Base-by-base conservation (phyloP, 2,797 vertebrate species). In the Sebastes matsubarae region DNA sequence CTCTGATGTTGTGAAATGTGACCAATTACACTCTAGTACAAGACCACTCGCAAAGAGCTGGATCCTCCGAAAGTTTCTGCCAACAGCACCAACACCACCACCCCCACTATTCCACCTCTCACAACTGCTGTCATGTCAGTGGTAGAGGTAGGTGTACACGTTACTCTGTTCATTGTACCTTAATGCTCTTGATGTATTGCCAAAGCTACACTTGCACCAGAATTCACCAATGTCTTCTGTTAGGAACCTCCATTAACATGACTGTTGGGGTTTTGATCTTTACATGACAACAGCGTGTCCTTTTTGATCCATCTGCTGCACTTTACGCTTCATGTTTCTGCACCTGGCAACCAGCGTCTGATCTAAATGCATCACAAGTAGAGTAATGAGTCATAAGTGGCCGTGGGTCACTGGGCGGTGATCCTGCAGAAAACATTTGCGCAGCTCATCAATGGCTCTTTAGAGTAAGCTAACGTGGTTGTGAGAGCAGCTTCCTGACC, bases 11-110 rank as follows among this genome's bases (percentile, higher is more conserved):
- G 27, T 30, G 5, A 74, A 85, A 80, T 81, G 4, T 77, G 18
- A 46, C 14, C 4, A 29, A 55, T 72, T 68, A 30, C 29, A 24
- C 68, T 95, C 18, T 85, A 99, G 98, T 99, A 98, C 92, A 99
- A 99, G 95, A 99, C 97, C 29, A 97, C 92, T 59, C 97, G 97
- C 85, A 96, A 97, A 94, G 97, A 97, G 92, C 63, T 97, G 86
- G 88, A 89, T 63, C 58, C 81, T 59, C 77, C 32, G 1, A 86
- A 84, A 32, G 10, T 61, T 59, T 59, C 68, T 25, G 84, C 38
- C 64, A 95, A 95, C 54, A 89, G 79, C 11, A 91, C 94, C 12
- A 89, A 80, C 12, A 91, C 94, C 12, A 93, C 87, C 1, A 89
- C 82, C 12, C 91, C 95, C 9, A 93, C 87, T 1, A 89, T 91